A percentile compares a stretch with the other conserved stretches of the same genome.
Evolutionary conservation across 92 coral and sea anemone species (phyloP).

Genomic region (Palythoa heliodiscus): DNA sequence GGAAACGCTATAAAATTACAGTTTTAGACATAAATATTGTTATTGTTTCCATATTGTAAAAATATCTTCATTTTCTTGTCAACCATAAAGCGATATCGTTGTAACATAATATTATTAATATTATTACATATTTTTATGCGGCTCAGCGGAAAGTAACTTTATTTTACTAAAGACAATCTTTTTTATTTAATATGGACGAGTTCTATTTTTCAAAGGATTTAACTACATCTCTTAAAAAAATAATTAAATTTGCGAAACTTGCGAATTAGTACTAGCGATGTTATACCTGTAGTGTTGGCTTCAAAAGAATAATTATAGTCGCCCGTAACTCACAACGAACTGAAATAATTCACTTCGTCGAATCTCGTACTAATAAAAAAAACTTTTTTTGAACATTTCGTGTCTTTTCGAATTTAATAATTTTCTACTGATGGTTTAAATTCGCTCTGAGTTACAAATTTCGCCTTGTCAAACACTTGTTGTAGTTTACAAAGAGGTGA

Average conservation of each 20-base stretch:
- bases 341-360: neutral
- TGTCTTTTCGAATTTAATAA: neutral
- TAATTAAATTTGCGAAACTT: slow-evolving; percentile 1
- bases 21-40: neutral
- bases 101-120: too few species aligned
- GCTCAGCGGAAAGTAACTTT: too few species aligned
- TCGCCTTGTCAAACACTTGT: neutral
- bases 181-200: neutral
- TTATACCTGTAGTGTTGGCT: neutral
- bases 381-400: neutral
- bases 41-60: neutral
- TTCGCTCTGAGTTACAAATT: neutral
- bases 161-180: neutral
- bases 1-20: neutral
- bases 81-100: too few species aligned
- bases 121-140: too few species aligned
- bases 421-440: neutral
- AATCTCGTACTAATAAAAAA: neutral
- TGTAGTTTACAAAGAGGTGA: slow-evolving; percentile 4
- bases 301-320: slow-evolving; percentile 14
- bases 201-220: neutral
- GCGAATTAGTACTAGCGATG: neutral
- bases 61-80: neutral
- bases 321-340: neutral
- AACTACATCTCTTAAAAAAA: neutral